Percentiles rank a stretch among this genome's conserved stretches.
Evolutionary conservation across 2,888 invertebrate genomes (phyloP).

Genomic region (Venusia cambrica): DNA sequence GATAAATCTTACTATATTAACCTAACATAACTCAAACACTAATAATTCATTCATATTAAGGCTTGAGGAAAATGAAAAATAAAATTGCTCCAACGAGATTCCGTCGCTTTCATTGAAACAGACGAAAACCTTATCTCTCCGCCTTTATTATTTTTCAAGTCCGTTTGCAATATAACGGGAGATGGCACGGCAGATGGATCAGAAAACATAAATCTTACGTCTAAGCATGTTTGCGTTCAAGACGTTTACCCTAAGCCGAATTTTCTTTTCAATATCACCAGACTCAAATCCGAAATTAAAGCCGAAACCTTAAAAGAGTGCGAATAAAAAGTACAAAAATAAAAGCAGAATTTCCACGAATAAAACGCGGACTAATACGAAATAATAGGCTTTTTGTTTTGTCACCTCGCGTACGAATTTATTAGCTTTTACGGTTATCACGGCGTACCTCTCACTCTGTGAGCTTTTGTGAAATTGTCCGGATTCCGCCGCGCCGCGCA

Average conservation of each 20-base stretch:
- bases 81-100: conserved; percentile 64
- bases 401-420: conserved; percentile 62
- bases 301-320: conserved; percentile 22
- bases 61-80: conserved; percentile 65
- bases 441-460: conserved; percentile 64
- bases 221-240: conserved; percentile 69
- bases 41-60: conserved; percentile 55
- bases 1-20: conserved; percentile 41
- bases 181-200: conserved; percentile 69
- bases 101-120: conserved; percentile 55
- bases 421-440: conserved; percentile 69
- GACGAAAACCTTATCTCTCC: conserved; percentile 66
- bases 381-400: conserved; percentile 58
- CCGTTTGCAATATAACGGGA: conserved; percentile 73
- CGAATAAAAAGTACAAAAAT: conserved; percentile 27
- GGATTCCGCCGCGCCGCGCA: conserved; percentile 62
- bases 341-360: conserved; percentile 28
- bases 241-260: conserved; percentile 32
- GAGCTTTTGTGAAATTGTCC: conserved; percentile 68
- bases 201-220: conserved; percentile 73
- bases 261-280: conserved; percentile 17
- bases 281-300: conserved; percentile 10
- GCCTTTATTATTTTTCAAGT: conserved; percentile 74
- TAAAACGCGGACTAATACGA: conserved; percentile 33
- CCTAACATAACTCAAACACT: conserved; percentile 45